Evolutionary conservation across 2,888 invertebrate species (phyloP).

Genomic region (Kryphioiulus occultus): DNA sequence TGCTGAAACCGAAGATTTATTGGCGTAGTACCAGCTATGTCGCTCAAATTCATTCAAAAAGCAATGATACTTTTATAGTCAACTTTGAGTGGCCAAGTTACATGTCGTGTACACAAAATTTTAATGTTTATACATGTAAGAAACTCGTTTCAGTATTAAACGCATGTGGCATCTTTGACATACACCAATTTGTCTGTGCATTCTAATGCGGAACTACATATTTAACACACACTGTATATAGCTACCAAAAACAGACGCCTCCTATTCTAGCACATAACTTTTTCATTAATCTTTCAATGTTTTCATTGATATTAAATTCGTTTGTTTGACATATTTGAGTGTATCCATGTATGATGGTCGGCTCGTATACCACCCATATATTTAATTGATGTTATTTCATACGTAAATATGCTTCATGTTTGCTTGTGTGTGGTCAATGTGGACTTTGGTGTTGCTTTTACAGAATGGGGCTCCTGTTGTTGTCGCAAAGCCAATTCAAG

Average conservation of each 20-base stretch:
- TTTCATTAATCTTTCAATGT: neutral
- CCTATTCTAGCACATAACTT: neutral
- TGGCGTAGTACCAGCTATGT: no score
- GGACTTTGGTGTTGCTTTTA: conserved; percentile 48
- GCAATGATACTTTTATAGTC: no score
- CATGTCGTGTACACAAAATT: no score
- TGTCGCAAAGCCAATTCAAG: conserved; percentile 42
- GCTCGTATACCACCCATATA: neutral
- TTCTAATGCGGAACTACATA: neutral
- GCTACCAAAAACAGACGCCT: neutral
- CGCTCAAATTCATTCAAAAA: no score
- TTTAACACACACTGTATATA: no score
- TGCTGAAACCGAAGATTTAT: no score
- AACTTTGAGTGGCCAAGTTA: no score
- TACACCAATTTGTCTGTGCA: neutral
- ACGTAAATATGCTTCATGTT: conserved; percentile 11
- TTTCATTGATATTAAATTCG: neutral
- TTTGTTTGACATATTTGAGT: neutral
- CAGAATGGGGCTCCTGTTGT: conserved; percentile 48
- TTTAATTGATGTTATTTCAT: neutral
- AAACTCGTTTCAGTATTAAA: no score
- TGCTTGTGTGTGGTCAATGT: conserved; percentile 43
- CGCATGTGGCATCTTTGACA: neutral
- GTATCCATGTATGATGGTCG: neutral
- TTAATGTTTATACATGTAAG: no score